Base-by-base conservation (phyloP, 2,888 invertebrate genomes). In the Drosophila tanythrix region DNA sequence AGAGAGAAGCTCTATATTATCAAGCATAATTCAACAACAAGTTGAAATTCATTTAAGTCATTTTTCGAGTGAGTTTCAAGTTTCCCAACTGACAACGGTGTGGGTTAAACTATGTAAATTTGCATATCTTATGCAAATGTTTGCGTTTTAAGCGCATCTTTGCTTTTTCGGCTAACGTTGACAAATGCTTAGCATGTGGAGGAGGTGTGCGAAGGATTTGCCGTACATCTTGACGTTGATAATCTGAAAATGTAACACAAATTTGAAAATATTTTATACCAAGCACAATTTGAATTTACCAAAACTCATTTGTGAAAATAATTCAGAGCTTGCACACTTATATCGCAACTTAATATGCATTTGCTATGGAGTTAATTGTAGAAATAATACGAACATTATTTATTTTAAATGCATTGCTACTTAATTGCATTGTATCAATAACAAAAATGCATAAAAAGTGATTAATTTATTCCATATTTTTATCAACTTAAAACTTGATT, bases 41-140 rank as follows among this genome's bases (percentile, higher is more conserved):
- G 70, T 80, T 82, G 60, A 74, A 78, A 78, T 84, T 73, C 65
- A 83, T 82, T 83, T 80, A 84, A 79, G 82, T 75, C 36, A 74
- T 74, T 77, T 70, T 66, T 48, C 25, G 40, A 40, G 25, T 50
- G 50, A 46, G 33, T 62, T 67, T 61, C 60, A 64, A 40, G 51
- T 38, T 51, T 35, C 27, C 33, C 52, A 29, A 62, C 71, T 68
- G 68, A 53, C 71, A 79, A 67, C 64, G 71, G 46, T 59, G 64
- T 46, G 52, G 55, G 29, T 38, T 70, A 71, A 82, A 74, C 82
- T 81, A 83, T 79, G 77, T 70, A 81, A 81, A 83, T 83, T 81
- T 83, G 70, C 62, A 75, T 75, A 75, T 68, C 71, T 77, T 77
- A 79, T 77, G 82, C 82, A 80, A 83, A 83, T 84, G 72, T 80